Evolutionary conservation across 2,888 invertebrate genomes (phyloP), one percentile per base, ranked within the genome.

Genomic region (Scaptomyza flava): DNA sequence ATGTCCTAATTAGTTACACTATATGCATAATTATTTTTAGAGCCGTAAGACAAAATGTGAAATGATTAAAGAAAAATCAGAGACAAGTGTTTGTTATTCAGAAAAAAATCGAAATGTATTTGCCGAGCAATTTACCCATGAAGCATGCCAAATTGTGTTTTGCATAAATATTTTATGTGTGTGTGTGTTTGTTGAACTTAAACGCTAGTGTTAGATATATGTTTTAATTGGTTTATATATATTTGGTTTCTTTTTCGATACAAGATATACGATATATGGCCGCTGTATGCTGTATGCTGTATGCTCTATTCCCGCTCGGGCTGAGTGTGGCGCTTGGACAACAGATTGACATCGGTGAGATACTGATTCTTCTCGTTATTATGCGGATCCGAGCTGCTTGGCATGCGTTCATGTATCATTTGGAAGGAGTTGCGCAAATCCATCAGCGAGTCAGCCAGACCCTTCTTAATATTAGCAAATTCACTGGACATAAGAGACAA

Each of bases 401-500:
- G 90, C 79, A 90, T 91, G 81, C 93, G 93, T 33, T 93, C 92
- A 74, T 95, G 94, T 14, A 95, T 95, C 27, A 93, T 93, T 65
- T 93, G 93, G 78, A 95, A 94, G 62, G 94, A 95, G 30, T 93
- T 93, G 80, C 95, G 94, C 56, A 96, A 94, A 79, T 95, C 94
- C 75, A 95, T 95, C 57, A 97, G 90, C 0, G 96, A 95, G 12
- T 94, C 93, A 0, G 95, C 95, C 0, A 97, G 93, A 0, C 96
- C 96, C 0, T 93, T 92, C 90, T 96, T 96, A 73, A 97, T 96
- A 86, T 94, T 94, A 87, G 95, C 95, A 92, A 97, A 97, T 91
- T 98, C 97, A 79, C 96, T 96, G 1, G 96, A 96, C 34, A 96
- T 96, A 7, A 97, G 92, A 0, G 96, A 95, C 62, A 97, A 92